Base-by-base conservation (phyloP, 2,797 vertebrate species). In the Lycodopsis pacificus region DNA sequence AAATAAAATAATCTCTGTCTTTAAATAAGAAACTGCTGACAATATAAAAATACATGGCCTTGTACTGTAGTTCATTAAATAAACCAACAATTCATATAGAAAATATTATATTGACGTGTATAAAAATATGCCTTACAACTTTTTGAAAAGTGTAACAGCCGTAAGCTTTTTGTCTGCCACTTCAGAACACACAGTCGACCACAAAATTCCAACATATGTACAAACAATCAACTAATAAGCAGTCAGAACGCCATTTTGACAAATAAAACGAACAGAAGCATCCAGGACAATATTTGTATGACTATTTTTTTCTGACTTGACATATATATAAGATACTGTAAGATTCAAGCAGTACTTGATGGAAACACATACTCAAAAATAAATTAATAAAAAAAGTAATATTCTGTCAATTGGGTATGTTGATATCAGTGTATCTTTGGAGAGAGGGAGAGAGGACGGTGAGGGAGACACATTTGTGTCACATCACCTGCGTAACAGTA, bases 11-110 rank as follows among this genome's bases (percentile, higher is more conserved):
- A 92, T 90, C 92, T 91, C 88, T 92, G 89, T 95, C 84, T 92
- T 94, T 94, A 95, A 95, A 95, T 92, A 92, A 92, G 88, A 93
- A 95, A 94, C 94, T 92, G 94, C 92, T 94, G 89, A 93, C 91
- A 95, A 95, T 96, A 96, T 95, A 96, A 96, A 96, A 96, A 96
- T 96, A 96, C 94, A 96, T 95, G 95, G 92, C 92, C 95, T 91
- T 93, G 92, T 95, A 94, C 91, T 91, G 93, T 95, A 95, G 93
- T 92, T 95, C 93, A 90, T 96, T 96, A 95, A 95, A 96, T 96
- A 96, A 95, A 95, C 91, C 94, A 93, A 93, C 92, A 94, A 93
- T 95, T 95, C 92, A 95, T 96, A 95, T 96, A 95, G 93, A 95
- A 95, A 95, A 95, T 95, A 96, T 95, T 91, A 94, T 95, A 96